Evolutionary conservation across 2,888 invertebrate genomes (phyloP), one percentile per base, ranked within the genome.

Genomic region (Chouioia cunea): DNA sequence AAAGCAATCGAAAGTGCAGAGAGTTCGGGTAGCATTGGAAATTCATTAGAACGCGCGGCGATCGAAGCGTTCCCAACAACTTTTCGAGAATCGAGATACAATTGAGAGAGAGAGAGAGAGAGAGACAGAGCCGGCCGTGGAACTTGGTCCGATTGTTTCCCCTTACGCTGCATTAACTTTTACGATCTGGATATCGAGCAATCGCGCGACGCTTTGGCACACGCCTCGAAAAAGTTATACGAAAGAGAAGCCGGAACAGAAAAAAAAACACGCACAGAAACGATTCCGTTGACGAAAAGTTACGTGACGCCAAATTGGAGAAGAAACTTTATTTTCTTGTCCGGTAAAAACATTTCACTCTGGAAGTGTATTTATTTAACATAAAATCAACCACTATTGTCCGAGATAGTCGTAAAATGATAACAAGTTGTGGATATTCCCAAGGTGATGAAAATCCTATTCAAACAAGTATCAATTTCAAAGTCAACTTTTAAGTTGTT

Each of bases 81-180:
- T 73, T 73, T 71, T 73, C 65, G 58, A 69, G 36, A 73, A 73
- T 73, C 71, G 62, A 62, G 73, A 73, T 73, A 73, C 71, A 65
- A 71, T 73, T 59, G 64, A 63, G 53, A 23, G 27, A 43, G n/a
- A 16, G n/a, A n/a, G 56, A 16, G 22, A 23, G 20, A 23, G 20
- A 54, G 22, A 23, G 20, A 23, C 8, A 54, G 54, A 20, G 15
- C 15, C 56, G 4, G 56, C 59, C 68, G 63, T 75, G 74, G 68
- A 75, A 78, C 76, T 78, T 76, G 74, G 71, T 72, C 74, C 78
- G 76, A 78, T 78, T 77, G 77, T 78, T 78, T 77, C 77, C 36
- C 76, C 76, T 78, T 75, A 77, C 78, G 76, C 76, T 57, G 73
- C 79, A 76, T 79, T 79, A 77, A 77, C 76, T 79, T 79, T 79